phyloP scores from a whole-genome alignment of 1,140 invertebrate genomes.

The Hypsibius dujardini region DNA sequence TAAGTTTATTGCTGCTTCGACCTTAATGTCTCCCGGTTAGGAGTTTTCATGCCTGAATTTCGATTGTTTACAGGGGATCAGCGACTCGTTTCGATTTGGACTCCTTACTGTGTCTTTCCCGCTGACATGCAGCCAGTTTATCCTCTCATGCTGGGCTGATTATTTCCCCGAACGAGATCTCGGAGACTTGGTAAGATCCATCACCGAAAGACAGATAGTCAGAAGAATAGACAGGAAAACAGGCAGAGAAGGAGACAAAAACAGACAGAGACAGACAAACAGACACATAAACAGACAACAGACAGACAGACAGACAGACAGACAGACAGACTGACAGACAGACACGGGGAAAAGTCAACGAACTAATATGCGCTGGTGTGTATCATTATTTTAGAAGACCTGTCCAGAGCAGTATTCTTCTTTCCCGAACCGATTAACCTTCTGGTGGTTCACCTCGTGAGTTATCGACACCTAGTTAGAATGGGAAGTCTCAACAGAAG shows the following conservation, averaged over 20 bases:
- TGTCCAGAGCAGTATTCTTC: neutral
- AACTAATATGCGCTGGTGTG: too few relatives aligned
- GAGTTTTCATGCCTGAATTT: too few relatives aligned
- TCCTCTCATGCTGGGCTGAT: slow-evolving; percentile 11
- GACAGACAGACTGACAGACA: too few relatives aligned
- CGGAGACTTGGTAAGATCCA: neutral
- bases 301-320: too few relatives aligned
- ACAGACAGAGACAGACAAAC: too few relatives aligned
- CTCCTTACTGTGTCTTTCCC: neutral
- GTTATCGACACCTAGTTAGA: neutral
- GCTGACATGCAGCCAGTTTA: neutral
- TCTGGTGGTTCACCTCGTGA: slow-evolving; percentile 11
- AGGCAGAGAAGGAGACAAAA: too few relatives aligned
- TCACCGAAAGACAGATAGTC: too few relatives aligned
- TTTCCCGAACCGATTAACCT: slow-evolving; percentile 9
- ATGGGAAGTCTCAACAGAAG: neutral
- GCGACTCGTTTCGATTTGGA: neutral
- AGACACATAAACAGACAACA: too few relatives aligned
- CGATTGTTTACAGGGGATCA: slow-evolving; percentile 5
- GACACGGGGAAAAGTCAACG: too few relatives aligned
- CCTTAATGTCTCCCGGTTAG: too few relatives aligned
- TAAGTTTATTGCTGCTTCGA: too few relatives aligned
- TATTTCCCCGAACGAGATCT: slow-evolving; percentile 4
- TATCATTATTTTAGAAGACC: neutral
- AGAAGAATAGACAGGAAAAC: too few relatives aligned